Evolutionary conservation across 2,113 vertebrate genomes (phyloP), one percentile per base, ranked within the genome.

Genomic region (Cyphomyrus discorhynchus): DNA sequence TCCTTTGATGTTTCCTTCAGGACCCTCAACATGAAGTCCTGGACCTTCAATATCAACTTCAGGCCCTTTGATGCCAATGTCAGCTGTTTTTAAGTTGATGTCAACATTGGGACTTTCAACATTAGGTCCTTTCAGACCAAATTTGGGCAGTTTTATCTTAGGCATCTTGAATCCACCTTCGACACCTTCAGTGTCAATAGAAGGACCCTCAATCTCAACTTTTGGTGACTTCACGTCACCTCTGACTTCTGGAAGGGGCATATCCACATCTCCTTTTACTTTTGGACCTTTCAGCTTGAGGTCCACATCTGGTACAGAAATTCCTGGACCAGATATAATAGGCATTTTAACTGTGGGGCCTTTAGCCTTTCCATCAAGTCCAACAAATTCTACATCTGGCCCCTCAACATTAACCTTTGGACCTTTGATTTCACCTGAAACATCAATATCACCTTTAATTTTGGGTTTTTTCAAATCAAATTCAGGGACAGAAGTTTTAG

Each of bases 231-330:
- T 92, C 90, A 95, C 42, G 5, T 93, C 93, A 35, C 52, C 52
- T 19, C 52, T 53, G 52, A 53, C 17, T 53, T 5, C 17, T 53
- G 52, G 52, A 53, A 53, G 17, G 52, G 52, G 17, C 17, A 53
- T 53, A 53, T 53, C 52, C 56, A 58, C 56, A 58, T 58, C 21
- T 24, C 56, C 56, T 58, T 58, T 58, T 58, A 95, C 95, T 90
- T 95, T 93, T 95, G 96, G 94, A 94, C 95, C 95, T 93, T 95
- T 92, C 90, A 93, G 92, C 91, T 62, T 94, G 2, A 86, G 4
- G 83, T 3, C 91, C 3, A 86, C 27, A 87, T 2, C 91, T 86
- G 0, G 47, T 9, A 83, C 35, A 19, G 77, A 82, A 42, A 82
- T 45, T 15, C 66, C 84, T 10, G 90, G 46, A 17, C 95, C 94